These are phyloP conservation scores for Telmatherina bonti DNA, from an alignment of 2,797 vertebrate species.

Conservation along the genomic window DNA sequence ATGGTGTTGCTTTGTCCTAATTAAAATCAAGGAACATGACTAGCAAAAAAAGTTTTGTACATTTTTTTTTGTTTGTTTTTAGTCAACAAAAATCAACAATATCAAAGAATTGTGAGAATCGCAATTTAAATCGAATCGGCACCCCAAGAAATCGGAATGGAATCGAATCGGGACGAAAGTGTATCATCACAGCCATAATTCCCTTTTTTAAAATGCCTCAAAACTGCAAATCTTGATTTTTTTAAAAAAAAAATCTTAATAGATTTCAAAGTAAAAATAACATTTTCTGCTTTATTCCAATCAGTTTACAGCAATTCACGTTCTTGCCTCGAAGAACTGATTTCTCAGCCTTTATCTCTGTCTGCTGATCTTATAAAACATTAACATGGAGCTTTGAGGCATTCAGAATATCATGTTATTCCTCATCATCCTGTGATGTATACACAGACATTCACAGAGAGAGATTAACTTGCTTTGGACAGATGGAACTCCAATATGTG, in stretches of 20 bases:
- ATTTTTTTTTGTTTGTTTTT: too few species aligned
- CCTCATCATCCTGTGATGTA: not conserved
- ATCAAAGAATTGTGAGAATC: too few species aligned
- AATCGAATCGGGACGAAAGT: too few species aligned
- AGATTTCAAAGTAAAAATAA: not conserved
- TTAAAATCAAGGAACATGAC: too few species aligned
- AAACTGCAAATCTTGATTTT: not conserved
- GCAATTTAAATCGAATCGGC: too few species aligned
- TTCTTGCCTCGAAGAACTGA: not conserved
- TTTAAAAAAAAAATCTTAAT: not conserved
- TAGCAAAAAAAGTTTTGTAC: too few species aligned
- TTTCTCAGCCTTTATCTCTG: not conserved
- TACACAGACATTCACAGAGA: conserved; percentile 1
- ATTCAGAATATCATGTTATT: conserved; percentile 4
- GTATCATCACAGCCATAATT: not conserved
- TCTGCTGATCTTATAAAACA: conserved; percentile 1
- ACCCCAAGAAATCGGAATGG: too few species aligned
- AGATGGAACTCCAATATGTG: conserved; percentile 29
- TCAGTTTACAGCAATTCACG: not conserved
- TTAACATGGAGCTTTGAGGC: not conserved
- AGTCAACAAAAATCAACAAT: too few species aligned
- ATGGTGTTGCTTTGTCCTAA: too few species aligned
- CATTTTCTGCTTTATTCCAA: not conserved
- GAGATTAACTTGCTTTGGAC: conserved; percentile 18
- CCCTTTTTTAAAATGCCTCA: not conserved